A percentile compares a stretch with the other conserved stretches of the same genome.
Evolutionary conservation across 2,888 invertebrate species (phyloP).

Genomic region (Callyntrura sp.): DNA sequence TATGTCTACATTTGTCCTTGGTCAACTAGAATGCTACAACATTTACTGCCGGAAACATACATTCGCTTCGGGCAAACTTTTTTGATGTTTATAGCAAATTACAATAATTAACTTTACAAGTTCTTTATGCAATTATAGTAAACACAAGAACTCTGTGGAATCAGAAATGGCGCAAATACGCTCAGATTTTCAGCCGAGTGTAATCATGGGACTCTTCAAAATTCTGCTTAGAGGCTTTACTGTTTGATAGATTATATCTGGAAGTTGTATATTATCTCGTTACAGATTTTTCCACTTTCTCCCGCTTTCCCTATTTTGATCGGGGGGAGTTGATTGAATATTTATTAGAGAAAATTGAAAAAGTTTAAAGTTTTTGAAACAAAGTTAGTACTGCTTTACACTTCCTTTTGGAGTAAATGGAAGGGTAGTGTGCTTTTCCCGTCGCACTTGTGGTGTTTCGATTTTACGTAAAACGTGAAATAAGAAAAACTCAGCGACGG

Average conservation of each 20-base stretch:
- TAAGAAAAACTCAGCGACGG: background rate
- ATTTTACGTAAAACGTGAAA: background rate
- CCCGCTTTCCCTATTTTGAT: background rate
- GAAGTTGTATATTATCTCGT: too few relatives aligned
- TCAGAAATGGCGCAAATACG: too few relatives aligned
- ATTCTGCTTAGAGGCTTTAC: too few relatives aligned
- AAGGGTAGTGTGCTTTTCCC: background rate
- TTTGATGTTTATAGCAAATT: background rate
- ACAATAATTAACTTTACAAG: background rate
- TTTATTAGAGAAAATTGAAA: slow-evolving; percentile 45
- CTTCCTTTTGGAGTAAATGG: background rate
- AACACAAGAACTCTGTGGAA: too few relatives aligned
- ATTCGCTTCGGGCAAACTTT: background rate
- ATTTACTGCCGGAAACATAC: background rate
- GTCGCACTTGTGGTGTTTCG: background rate
- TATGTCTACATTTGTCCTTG: background rate
- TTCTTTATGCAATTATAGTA: too few relatives aligned
- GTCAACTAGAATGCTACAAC: background rate
- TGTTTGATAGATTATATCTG: too few relatives aligned
- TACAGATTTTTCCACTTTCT: background rate
- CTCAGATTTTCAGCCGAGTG: too few relatives aligned
- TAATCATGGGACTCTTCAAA: too few relatives aligned
- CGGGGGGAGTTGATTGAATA: slow-evolving; percentile 21
- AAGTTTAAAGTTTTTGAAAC: background rate
- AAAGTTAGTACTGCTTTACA: slow-evolving; percentile 18